phyloP scores from a whole-genome alignment of 2,113 vertebrate species.

The Zapornia atra region DNA sequence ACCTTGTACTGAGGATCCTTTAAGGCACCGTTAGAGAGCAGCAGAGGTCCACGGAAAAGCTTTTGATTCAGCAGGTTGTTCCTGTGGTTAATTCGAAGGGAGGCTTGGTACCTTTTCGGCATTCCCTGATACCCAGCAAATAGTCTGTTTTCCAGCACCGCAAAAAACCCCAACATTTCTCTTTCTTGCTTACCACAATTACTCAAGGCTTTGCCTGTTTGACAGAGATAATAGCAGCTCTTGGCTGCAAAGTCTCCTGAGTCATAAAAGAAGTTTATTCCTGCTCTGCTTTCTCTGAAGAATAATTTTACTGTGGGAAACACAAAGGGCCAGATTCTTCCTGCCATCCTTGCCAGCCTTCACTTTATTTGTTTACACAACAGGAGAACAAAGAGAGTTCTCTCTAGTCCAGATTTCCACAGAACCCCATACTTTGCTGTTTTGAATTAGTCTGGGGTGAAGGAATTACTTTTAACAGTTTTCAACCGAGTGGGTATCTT shows the following conservation, averaged over 20 bases:
- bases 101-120: neutral
- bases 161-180: neutral
- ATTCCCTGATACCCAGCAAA: neutral
- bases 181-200: slow-evolving; percentile 5
- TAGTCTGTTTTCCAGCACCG: slow-evolving; percentile 13
- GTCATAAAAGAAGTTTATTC: slow-evolving; percentile 24
- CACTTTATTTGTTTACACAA: neutral
- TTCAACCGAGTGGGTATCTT: neutral
- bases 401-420: neutral
- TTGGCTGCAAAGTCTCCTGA: slow-evolving; percentile 18
- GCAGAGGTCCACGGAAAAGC: slow-evolving; percentile 57
- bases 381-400: neutral
- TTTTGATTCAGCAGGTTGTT: neutral
- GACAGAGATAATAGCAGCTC: slow-evolving; percentile 11
- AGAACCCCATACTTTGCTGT: neutral
- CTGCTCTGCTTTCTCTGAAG: neutral
- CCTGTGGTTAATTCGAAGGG: neutral
- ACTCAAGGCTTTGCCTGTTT: slow-evolving; percentile 37
- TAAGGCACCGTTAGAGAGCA: slow-evolving; percentile 57
- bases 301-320: neutral
- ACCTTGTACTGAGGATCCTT: neutral
- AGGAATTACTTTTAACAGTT: neutral
- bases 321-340: neutral
- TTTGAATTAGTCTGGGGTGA: neutral
- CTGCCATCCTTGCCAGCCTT: neutral